Conservation (phyloP, 2,797 vertebrate species). For the Rhinichthys osculus region DNA sequence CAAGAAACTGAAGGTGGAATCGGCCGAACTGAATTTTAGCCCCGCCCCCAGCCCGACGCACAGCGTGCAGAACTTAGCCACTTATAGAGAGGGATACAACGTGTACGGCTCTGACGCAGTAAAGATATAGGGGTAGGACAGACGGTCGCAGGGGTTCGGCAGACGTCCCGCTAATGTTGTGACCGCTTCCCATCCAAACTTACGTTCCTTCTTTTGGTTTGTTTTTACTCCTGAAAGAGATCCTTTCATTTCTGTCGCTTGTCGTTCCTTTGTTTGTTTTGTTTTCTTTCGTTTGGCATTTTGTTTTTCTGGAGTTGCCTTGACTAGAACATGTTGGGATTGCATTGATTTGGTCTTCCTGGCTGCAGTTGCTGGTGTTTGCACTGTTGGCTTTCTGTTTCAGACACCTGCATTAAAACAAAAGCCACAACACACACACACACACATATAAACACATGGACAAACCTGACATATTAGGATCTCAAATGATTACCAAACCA, state of each 20-base stretch:
- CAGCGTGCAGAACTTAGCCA: constrained; percentile 99
- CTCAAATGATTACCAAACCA: constrained; percentile 16
- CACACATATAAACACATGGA: not conserved
- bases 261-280: constrained; percentile 54
- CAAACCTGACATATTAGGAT: constrained; percentile 11
- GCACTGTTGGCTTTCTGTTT: constrained; percentile 77
- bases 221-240: constrained; percentile 49
- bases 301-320: constrained; percentile 81
- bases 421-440: constrained; percentile 3
- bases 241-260: constrained; percentile 53
- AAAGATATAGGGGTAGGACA: constrained; percentile 99
- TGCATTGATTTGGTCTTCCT: constrained; percentile 87
- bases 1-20: constrained; percentile 99
- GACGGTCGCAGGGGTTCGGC: constrained; percentile 82
- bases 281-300: constrained; percentile 19
- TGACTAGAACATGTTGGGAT: constrained; percentile 68
- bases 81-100: constrained; percentile 99
- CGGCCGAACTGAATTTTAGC: constrained; percentile 96
- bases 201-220: constrained; percentile 24
- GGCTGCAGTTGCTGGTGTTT: constrained; percentile 88
- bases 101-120: constrained; percentile 99
- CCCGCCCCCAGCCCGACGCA: constrained; percentile 95
- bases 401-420: constrained; percentile 61
- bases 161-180: constrained; percentile 66
- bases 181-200: constrained; percentile 68